phyloP scores from a whole-genome alignment of 2,113 vertebrate species.

The Prochilodus magdalenae region DNA sequence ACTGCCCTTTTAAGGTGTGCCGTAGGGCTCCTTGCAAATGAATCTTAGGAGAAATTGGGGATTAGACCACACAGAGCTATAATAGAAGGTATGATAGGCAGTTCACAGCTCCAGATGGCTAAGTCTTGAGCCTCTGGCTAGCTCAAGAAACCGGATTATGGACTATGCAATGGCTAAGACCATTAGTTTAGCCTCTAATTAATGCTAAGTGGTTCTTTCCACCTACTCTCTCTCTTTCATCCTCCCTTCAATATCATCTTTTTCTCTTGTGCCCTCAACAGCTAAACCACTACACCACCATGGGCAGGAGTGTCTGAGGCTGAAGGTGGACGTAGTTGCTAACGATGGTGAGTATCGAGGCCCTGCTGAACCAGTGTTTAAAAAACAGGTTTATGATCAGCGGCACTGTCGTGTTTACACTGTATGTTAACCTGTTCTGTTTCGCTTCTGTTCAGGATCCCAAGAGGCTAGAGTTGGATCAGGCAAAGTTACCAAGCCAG shows the following conservation, averaged over 20 bases:
- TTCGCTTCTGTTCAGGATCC: slow-evolving; percentile 67
- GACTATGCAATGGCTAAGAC: slow-evolving; percentile 65
- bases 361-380: neutral
- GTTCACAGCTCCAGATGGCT: slow-evolving; percentile 45
- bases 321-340: slow-evolving; percentile 84
- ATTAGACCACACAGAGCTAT: slow-evolving; percentile 34
- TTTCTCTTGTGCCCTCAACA: slow-evolving; percentile 61
- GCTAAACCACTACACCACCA: slow-evolving; percentile 90
- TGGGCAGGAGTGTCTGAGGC: slow-evolving; percentile 83
- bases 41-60: neutral
- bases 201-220: slow-evolving; percentile 46
- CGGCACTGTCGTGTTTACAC: neutral
- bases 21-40: neutral
- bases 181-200: slow-evolving; percentile 67
- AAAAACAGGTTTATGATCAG: neutral
- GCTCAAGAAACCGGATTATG: slow-evolving; percentile 59
- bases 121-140: slow-evolving; percentile 16
- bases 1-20: neutral
- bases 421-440: neutral
- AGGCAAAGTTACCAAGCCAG: slow-evolving; percentile 61
- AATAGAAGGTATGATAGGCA: slow-evolving; percentile 26
- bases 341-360: slow-evolving; percentile 80
- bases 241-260: slow-evolving; percentile 47
- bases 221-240: neutral
- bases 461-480: slow-evolving; percentile 74